Conservation (phyloP, 2,797 vertebrate genomes). For the Gambelia wislizenii region DNA sequence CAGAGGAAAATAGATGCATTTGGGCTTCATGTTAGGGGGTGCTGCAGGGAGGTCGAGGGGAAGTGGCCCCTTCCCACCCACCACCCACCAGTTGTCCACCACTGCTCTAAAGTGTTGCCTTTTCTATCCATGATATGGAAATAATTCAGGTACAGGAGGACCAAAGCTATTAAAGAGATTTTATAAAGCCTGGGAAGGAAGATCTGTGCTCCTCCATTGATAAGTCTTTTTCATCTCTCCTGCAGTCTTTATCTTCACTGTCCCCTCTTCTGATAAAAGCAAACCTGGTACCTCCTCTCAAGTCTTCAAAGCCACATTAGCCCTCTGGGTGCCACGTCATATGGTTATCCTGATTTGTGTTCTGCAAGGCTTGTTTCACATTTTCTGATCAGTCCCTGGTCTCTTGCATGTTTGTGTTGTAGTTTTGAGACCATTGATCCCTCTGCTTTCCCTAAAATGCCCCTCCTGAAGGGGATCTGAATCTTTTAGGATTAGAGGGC, state of each 20-base stretch:
- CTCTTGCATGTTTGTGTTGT: accelerated
- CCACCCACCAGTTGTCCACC: too few relatives aligned
- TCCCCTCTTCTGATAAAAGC: neutral
- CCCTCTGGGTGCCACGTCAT: accelerated
- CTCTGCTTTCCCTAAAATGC: neutral
- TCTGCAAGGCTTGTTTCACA: neutral
- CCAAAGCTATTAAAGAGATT: neutral
- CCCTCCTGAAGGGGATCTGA: neutral
- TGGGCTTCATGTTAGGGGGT: too few relatives aligned
- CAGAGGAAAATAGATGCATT: too few relatives aligned
- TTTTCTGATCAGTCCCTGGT: neutral
- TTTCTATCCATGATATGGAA: neutral
- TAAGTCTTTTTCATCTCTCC: neutral
- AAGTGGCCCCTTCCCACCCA: too few relatives aligned
- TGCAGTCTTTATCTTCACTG: neutral
- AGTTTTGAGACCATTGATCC: neutral
- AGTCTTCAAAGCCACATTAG: conserved; percentile 1
- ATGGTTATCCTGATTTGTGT: neutral
- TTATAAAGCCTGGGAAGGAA: neutral
- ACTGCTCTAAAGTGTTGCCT: neutral
- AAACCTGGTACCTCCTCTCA: neutral
- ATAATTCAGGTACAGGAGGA: neutral
- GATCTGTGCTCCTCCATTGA: neutral
- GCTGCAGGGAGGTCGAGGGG: too few relatives aligned
- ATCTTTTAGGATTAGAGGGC: neutral